These are phyloP conservation scores for Pristionchus fissidentatus DNA, from an alignment of 2,888 invertebrate species.

Conservation along the genomic window DNA sequence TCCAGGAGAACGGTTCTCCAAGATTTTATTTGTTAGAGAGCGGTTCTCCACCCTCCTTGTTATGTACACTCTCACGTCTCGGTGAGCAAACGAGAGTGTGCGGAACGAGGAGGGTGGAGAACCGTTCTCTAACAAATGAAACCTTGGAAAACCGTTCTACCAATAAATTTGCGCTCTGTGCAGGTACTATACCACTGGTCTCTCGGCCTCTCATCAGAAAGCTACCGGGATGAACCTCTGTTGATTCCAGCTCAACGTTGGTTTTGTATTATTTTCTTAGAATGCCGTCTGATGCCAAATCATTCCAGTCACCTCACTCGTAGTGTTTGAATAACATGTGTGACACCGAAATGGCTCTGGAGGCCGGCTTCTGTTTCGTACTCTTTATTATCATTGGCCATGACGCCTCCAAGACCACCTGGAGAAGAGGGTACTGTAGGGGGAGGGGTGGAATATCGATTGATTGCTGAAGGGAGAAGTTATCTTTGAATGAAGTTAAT, in stretches of 20 bases:
- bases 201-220: neutral
- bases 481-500: too few relatives aligned
- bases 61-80: too few relatives aligned
- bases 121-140: too few relatives aligned
- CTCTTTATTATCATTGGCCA: constrained; percentile 37
- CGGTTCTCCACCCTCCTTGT: too few relatives aligned
- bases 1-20: too few relatives aligned
- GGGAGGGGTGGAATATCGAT: too few relatives aligned
- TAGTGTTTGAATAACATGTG: neutral
- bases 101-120: too few relatives aligned
- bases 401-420: constrained; percentile 5
- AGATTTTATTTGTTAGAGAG: too few relatives aligned
- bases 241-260: neutral
- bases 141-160: too few relatives aligned
- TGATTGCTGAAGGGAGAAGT: too few relatives aligned
- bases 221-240: constrained; percentile 17
- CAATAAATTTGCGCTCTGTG: too few relatives aligned
- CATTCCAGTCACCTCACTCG: neutral
- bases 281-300: neutral
- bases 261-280: neutral
- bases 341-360: neutral
- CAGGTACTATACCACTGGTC: constrained; percentile 28
- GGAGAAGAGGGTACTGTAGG: constrained; percentile 15
- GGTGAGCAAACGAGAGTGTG: too few relatives aligned
- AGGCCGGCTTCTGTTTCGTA: neutral